Evolutionary conservation across 2,797 vertebrate species (phyloP), one percentile per base, ranked within the genome.

Genomic region (Uromys caudimaculatus): DNA sequence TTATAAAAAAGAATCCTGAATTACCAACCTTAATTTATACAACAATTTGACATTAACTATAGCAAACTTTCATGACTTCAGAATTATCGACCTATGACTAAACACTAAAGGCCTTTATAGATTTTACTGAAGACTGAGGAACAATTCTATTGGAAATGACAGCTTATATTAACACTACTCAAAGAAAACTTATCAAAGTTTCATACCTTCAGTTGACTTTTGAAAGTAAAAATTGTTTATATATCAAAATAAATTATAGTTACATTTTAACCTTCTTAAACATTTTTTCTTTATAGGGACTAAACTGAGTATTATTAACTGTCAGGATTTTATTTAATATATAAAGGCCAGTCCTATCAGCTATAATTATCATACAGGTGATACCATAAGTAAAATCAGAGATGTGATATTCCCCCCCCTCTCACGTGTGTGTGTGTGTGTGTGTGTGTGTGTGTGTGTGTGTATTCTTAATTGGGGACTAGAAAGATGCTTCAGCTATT

Each of bases 171-270:
- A 90, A 58, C 2, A 73, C 50, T 19, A 85, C 29, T 41, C 64
- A 83, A 2, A 91, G 50, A 79, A 94, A 62, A 6, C 14, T 67
- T 95, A 27, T 56, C 21, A 89, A 41, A 44, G 0, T 0, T 91
- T 90, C 11, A 32, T 64, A 69, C 23, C 47, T 90, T 94, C 27
- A 62, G 47, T 2, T 94, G 24, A 67, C 82, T 96, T 92, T 88
- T 91, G n/a, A 35, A 79, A 89, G 4, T n/a, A 17, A 60, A 89
- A 93, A 23, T 77, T 0, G 41, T 52, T 76, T 78, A 73, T 52
- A 69, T 21, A 91, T 94, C 4, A 75, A 81, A 92, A 93, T 21
- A 35, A 52, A 90, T 73, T 9, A 64, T 21, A 62, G 6, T 79
- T 58, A 83, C 3, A 35, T 90, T 91, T 79, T 56, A 95, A 77